phyloP scores from a whole-genome alignment of 2,113 vertebrate genomes.

The Neolamprologus ventralis region DNA sequence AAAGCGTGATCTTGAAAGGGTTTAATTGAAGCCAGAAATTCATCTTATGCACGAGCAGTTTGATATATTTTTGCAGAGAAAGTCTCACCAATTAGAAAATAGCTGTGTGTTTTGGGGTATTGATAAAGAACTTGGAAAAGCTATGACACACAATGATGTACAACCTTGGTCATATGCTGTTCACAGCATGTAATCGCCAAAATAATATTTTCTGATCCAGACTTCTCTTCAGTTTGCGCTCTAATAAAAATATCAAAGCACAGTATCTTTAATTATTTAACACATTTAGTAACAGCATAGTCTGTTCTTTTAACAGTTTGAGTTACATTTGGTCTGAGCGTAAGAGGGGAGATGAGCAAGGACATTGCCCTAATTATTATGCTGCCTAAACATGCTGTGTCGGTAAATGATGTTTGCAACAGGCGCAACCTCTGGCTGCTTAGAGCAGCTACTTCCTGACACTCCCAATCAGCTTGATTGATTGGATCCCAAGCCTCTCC shows the following conservation, averaged over 20 bases:
- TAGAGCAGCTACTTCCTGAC: slow-evolving; percentile 71
- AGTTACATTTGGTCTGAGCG: neutral
- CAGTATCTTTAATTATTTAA: neutral
- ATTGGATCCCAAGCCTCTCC: slow-evolving; percentile 60
- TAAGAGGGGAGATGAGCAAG: slow-evolving; percentile 39
- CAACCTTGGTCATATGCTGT: neutral
- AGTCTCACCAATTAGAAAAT: neutral
- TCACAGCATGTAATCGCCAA: neutral
- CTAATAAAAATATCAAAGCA: neutral
- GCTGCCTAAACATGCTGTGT: slow-evolving; percentile 60
- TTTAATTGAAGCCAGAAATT: neutral
- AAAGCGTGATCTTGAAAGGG: neutral
- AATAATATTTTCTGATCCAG: neutral
- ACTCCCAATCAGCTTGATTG: slow-evolving; percentile 74
- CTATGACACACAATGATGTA: neutral
- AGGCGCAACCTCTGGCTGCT: slow-evolving; percentile 64
- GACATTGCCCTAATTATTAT: slow-evolving; percentile 57
- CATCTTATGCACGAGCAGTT: neutral
- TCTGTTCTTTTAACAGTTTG: neutral
- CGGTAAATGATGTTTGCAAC: slow-evolving; percentile 62
- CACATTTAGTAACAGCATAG: neutral
- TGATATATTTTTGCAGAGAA: neutral
- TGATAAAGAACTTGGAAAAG: neutral
- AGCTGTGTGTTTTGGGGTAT: neutral
- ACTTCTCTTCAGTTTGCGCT: neutral